A percentile compares a stretch with the other conserved stretches of the same genome.
Evolutionary conservation across 2,888 invertebrate species (phyloP).

Genomic region (Helobdella robusta): DNA sequence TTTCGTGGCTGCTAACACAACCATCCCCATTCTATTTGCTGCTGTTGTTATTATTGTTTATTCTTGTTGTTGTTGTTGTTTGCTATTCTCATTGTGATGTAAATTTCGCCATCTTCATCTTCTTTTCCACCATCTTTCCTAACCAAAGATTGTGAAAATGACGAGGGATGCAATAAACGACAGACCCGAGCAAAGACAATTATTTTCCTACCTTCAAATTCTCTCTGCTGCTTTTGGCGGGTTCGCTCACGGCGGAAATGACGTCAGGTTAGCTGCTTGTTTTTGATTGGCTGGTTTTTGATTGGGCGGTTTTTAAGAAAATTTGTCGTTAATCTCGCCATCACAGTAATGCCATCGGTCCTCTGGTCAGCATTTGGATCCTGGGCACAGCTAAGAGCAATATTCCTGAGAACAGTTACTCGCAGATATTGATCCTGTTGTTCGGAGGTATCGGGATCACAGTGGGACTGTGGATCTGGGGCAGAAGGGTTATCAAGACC

Average conservation of each 20-base stretch:
- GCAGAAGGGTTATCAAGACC: constrained; percentile 86
- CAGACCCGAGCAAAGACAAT: constrained; percentile 49
- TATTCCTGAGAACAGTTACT: constrained; percentile 57
- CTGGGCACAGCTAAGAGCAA: constrained; percentile 37
- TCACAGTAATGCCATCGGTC: constrained; percentile 88
- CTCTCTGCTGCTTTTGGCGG: constrained; percentile 93
- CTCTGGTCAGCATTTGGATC: constrained; percentile 78
- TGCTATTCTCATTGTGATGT: not conserved
- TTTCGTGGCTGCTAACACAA: too few relatives aligned
- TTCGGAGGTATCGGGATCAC: constrained; percentile 93
- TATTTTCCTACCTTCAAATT: constrained; percentile 88
- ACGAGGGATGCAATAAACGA: constrained; percentile 43
- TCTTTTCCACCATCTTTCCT: not conserved
- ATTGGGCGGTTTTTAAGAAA: not conserved
- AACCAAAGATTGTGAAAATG: constrained; percentile 17
- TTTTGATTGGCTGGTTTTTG: not conserved
- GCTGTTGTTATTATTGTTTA: not conserved
- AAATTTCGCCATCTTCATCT: not conserved
- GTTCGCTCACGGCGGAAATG: constrained; percentile 98
- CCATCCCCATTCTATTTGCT: too few relatives aligned
- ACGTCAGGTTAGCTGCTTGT: constrained; percentile 62
- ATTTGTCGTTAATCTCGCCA: not conserved
- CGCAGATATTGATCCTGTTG: constrained; percentile 74
- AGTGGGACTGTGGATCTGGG: constrained; percentile 89
- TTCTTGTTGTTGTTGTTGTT: not conserved